Base-by-base conservation (phyloP, 2,113 vertebrate genomes). In the Eulacestoma nigropectus region DNA sequence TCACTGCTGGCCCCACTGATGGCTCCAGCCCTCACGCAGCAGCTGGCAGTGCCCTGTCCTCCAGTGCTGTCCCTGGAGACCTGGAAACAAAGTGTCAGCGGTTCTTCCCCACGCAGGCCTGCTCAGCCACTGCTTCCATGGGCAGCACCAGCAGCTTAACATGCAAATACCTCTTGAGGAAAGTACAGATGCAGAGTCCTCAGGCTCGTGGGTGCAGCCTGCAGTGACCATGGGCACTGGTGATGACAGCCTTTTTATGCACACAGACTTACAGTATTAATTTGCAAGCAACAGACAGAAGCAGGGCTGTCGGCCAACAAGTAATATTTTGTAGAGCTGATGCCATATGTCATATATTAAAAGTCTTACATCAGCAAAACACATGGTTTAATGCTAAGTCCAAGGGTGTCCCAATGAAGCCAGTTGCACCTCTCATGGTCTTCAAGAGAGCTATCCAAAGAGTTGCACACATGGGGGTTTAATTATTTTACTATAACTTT, bases 281-380 rank as follows among this genome's bases (percentile, higher is more conserved):
- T 89, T 83, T 90, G 83, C 47, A 49, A 92, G 79, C 75, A 86
- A 77, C 1, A 2, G 83, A 88, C 68, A 80, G 94, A 92, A 85
- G 39, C 68, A 90, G 79, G 87, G 69, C 84, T 79, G 72, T 72
- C 6, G 3, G 89, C 81, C 89, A 95, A 53, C 35, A n/a, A 64
- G 57, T 53, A 90, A 44, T 84, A 82, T 81, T 83, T 89, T 72
- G 52, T 81, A 79, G 62, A 73, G 46, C 62, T 89, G 74, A 78
- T 91, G 78, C 77, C 57, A 44, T 81, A 39, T 81, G 70, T 82
- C 74, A 23, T 57, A 60, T 44, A 79, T 70, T 73, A 87, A 64
- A 93, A 72, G 50, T 69, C 84, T 89, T 87, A 76, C 42, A 64
- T 89, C 74, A 89, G 53, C 70, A 95, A 93, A 93, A 68, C 49